Conservation (phyloP, 2,113 vertebrate species). For the Rhinogobius similis region DNA sequence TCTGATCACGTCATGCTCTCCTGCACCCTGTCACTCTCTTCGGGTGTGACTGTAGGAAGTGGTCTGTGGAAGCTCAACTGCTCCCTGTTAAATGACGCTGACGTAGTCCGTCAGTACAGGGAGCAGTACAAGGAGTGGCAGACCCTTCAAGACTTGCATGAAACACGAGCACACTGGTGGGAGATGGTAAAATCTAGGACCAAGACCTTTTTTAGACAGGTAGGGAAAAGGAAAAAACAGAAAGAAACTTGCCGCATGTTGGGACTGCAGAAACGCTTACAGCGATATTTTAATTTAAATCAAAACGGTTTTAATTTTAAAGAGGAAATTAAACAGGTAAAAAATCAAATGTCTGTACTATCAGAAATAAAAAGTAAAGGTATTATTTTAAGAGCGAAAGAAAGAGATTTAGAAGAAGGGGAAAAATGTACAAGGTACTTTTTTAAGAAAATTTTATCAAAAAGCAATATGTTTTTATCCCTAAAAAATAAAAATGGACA, state of each 20-base stretch:
- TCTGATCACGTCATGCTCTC: too few relatives aligned
- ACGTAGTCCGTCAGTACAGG: too few relatives aligned
- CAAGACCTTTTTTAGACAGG: too few relatives aligned
- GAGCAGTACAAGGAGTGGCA: too few relatives aligned
- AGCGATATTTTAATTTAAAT: neutral
- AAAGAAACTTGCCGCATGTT: neutral
- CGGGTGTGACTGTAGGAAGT: too few relatives aligned
- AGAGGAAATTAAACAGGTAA: neutral
- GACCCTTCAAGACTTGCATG: too few relatives aligned
- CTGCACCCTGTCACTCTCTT: too few relatives aligned
- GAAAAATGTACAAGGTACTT: constrained; percentile 27
- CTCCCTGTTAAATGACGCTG: too few relatives aligned
- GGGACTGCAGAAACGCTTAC: neutral
- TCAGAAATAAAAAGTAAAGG: constrained; percentile 3
- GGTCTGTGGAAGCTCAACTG: too few relatives aligned
- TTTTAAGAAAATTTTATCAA: too few relatives aligned
- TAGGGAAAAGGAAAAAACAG: neutral
- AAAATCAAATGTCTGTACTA: constrained; percentile 5
- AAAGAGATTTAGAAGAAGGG: constrained; percentile 1
- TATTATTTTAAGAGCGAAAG: constrained; percentile 5
- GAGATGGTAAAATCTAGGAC: too few relatives aligned
- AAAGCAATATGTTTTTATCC: neutral
- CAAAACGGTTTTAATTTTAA: constrained; percentile 16
- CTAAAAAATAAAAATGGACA: neutral
- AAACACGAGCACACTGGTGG: too few relatives aligned